A percentile compares a stretch with the other conserved stretches of the same genome.
Conservation (phyloP, 2,888 invertebrate genomes). For the Cephus runcator region DNA sequence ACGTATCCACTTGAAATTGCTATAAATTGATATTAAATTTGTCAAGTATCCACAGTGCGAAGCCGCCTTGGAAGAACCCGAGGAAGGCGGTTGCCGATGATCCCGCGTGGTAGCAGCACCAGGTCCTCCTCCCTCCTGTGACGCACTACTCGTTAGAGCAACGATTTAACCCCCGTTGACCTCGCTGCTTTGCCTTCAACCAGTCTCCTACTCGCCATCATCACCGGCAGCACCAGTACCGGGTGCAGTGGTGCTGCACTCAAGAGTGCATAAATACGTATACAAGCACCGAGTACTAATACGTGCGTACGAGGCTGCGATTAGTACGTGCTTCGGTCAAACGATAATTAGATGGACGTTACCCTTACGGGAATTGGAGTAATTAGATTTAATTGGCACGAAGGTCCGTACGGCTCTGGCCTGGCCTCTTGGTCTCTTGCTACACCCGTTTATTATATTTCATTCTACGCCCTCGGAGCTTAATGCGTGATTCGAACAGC, state of each 20-base stretch:
- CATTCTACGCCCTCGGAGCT: background rate
- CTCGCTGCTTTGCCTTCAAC: constrained; percentile 32
- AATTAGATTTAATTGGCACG: constrained; percentile 59
- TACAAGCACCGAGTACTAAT: constrained; percentile 13
- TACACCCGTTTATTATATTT: background rate
- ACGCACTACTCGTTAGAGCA: constrained; percentile 18
- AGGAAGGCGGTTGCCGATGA: background rate
- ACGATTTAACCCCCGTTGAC: constrained; percentile 60
- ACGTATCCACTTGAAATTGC: background rate
- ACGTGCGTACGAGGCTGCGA: constrained; percentile 34
- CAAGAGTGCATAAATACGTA: constrained; percentile 12
- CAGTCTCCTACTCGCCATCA: constrained; percentile 18
- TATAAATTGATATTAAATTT: background rate
- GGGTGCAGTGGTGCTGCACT: constrained; percentile 5
- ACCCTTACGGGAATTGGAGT: constrained; percentile 57
- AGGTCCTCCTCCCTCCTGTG: background rate
- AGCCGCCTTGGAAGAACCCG: background rate
- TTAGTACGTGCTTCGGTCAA: constrained; percentile 57
- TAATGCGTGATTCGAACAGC: background rate
- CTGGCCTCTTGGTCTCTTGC: background rate
- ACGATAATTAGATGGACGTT: constrained; percentile 60
- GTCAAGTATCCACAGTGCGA: background rate
- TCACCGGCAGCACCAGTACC: constrained; percentile 6
- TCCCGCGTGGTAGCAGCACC: background rate
- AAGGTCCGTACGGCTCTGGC: constrained; percentile 20